These are phyloP conservation scores for Nesogale talazaci DNA, from an alignment of 2,113 vertebrate genomes.

Conservation along the genomic window DNA sequence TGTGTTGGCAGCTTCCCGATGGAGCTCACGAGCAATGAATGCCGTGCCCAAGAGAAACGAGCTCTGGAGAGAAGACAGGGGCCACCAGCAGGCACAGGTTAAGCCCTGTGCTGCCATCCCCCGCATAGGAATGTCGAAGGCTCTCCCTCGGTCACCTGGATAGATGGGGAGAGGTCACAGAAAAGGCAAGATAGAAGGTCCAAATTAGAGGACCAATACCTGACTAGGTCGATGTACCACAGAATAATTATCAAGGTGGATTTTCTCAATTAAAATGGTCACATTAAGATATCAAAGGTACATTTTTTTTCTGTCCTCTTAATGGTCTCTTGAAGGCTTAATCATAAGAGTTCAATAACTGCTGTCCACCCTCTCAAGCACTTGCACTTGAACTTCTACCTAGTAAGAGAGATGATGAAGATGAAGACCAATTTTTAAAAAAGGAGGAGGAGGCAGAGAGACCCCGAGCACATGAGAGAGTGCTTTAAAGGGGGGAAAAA, in stretches of 20 bases:
- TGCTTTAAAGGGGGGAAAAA: conserved; percentile 60
- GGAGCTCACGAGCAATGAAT: conserved; percentile 48
- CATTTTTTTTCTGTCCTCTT: conserved; percentile 67
- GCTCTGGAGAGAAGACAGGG: not conserved
- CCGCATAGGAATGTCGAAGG: conserved; percentile 42
- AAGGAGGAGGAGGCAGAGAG: not conserved
- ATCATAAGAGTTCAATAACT: conserved; percentile 45
- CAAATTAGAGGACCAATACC: conserved; percentile 71
- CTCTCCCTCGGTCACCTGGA: not conserved
- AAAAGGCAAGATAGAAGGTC: conserved; percentile 43
- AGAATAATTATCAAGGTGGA: conserved; percentile 68
- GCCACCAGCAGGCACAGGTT: conserved; percentile 36
- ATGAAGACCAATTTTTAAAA: not conserved
- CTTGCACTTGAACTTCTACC: conserved; percentile 44
- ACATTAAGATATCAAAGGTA: conserved; percentile 72
- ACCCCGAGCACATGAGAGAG: conserved; percentile 35
- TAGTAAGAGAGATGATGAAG: conserved; percentile 25
- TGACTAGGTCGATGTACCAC: conserved; percentile 46
- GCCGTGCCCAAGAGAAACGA: conserved; percentile 23
- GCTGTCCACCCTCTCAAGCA: conserved; percentile 13
- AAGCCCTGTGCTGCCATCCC: not conserved
- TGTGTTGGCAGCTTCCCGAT: conserved; percentile 69
- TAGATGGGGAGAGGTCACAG: conserved; percentile 62
- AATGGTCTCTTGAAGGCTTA: conserved; percentile 67
- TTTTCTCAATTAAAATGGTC: conserved; percentile 71